phyloP scores from a whole-genome alignment of 2,888 invertebrate genomes.

The Napeogenes sylphis region DNA sequence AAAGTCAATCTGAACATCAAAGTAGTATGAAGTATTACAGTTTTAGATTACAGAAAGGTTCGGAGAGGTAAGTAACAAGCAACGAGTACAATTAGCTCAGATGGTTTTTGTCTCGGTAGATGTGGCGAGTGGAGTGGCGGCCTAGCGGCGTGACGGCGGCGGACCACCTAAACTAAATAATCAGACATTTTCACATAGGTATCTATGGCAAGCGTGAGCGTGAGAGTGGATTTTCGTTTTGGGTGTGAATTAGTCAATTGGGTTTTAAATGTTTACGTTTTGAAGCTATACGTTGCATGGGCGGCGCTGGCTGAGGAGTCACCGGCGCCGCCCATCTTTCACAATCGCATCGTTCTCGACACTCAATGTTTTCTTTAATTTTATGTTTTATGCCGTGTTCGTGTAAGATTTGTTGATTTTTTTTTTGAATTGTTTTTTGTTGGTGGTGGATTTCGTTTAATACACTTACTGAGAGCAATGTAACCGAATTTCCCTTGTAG shows the following conservation, averaged over 20 bases:
- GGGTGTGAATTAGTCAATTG: conserved; percentile 79
- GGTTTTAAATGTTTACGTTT: conserved; percentile 78
- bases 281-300: conserved; percentile 72
- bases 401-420: conserved; percentile 75
- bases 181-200: conserved; percentile 77
- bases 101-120: conserved; percentile 78
- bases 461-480: conserved; percentile 63
- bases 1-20: not conserved
- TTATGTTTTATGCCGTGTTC: conserved; percentile 77
- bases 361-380: conserved; percentile 72
- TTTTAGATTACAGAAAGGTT: conserved; percentile 9
- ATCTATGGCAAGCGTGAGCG: conserved; percentile 79
- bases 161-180: conserved; percentile 75
- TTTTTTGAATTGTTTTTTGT: conserved; percentile 68
- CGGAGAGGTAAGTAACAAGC: conserved; percentile 36
- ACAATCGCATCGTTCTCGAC: conserved; percentile 73
- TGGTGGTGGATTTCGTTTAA: conserved; percentile 79
- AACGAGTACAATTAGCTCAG: conserved; percentile 50
- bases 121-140: conserved; percentile 72
- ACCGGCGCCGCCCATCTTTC: conserved; percentile 69
- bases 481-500: conserved; percentile 39
- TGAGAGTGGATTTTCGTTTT: conserved; percentile 79
- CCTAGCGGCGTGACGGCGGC: conserved; percentile 69
- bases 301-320: conserved; percentile 60
- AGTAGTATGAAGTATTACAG: not conserved